Conservation (phyloP, 2,888 invertebrate genomes). For the Halictus quadricinctus region DNA sequence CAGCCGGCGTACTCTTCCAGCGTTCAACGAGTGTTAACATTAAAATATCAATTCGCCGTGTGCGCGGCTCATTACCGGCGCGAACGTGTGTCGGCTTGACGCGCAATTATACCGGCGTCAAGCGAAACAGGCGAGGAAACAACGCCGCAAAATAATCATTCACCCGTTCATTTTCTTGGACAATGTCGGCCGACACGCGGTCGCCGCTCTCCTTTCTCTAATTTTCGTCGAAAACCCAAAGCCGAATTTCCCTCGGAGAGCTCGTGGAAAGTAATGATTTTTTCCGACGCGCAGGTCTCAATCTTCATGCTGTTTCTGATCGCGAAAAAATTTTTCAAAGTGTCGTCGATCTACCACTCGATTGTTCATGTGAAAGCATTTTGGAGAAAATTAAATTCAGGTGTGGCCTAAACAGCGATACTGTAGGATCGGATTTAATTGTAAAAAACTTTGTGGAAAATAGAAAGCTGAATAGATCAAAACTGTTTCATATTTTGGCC, state of each 20-base stretch:
- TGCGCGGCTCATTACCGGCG: constrained; percentile 34
- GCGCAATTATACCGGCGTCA: constrained; percentile 36
- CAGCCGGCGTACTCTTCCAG: not conserved
- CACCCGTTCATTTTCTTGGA: constrained; percentile 9
- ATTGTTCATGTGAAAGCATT: too few relatives aligned
- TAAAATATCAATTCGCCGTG: constrained; percentile 45
- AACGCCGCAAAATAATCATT: constrained; percentile 28
- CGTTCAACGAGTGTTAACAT: constrained; percentile 34
- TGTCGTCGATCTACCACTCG: too few relatives aligned
- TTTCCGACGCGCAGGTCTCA: not conserved
- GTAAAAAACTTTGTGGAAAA: too few relatives aligned
- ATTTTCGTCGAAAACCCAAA: not conserved
- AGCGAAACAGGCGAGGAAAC: constrained; percentile 13
- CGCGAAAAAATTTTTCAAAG: not conserved
- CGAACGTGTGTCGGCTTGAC: constrained; percentile 21
- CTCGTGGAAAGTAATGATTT: not conserved
- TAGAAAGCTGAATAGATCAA: too few relatives aligned
- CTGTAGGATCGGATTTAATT: too few relatives aligned
- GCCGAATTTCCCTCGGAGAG: not conserved
- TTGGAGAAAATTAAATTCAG: not conserved
- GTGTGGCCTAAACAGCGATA: too few relatives aligned
- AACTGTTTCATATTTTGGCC: too few relatives aligned
- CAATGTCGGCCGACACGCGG: not conserved
- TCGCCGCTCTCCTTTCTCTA: not conserved
- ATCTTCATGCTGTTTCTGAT: not conserved